Conservation (phyloP, 2,888 invertebrate genomes). For the Clivina fossor region DNA sequence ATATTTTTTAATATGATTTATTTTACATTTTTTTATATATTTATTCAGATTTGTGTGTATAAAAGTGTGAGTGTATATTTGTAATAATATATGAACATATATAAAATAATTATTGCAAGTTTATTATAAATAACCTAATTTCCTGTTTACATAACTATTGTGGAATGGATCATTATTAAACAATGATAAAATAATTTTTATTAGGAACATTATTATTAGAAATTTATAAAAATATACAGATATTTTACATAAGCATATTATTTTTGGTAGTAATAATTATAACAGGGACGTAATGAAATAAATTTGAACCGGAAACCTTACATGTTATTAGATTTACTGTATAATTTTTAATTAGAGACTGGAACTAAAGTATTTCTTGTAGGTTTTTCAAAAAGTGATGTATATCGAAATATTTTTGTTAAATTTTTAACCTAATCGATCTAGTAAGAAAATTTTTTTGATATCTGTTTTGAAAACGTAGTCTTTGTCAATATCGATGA, state of each 20-base stretch:
- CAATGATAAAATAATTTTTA: neutral
- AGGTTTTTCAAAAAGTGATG: no score
- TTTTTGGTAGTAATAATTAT: neutral
- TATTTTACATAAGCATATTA: neutral
- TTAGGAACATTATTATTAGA: neutral
- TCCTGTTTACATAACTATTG: neutral
- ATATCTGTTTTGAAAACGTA: constrained; percentile 37
- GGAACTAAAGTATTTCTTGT: no score
- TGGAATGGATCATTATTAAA: neutral
- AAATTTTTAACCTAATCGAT: constrained; percentile 38
- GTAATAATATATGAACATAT: constrained; percentile 30
- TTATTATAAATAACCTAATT: neutral
- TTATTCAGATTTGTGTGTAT: constrained; percentile 28
- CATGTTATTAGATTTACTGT: no score
- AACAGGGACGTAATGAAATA: neutral
- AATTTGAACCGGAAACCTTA: no score
- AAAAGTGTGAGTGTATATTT: constrained; percentile 27
- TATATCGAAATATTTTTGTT: no score
- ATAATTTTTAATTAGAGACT: no score
- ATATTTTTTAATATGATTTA: constrained; percentile 1
- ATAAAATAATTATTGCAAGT: neutral
- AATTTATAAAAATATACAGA: neutral
- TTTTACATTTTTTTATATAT: constrained; percentile 17
- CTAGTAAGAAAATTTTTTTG: constrained; percentile 36
- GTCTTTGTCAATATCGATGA: constrained; percentile 56